Evolutionary conservation across 2,888 invertebrate genomes (phyloP), one percentile per base, ranked within the genome.

Genomic region (Cenopis cana): DNA sequence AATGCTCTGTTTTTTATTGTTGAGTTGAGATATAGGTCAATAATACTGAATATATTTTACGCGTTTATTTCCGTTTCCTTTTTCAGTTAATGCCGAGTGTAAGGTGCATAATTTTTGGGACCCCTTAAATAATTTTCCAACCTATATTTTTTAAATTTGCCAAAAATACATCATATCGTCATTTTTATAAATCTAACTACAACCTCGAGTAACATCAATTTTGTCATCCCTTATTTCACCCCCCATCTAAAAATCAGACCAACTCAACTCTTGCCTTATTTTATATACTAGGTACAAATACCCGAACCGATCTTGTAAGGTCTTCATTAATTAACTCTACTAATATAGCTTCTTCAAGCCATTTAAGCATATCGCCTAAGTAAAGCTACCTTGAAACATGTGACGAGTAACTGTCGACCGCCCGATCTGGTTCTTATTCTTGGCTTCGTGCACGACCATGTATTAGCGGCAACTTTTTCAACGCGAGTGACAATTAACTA

Each of bases 401-500:
- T 72, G 29, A 76, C 52, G 33, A 57, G 41, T 72, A 75, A 74
- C 75, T 67, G 75, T 75, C 73, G 70, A 71, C 70, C 24, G 46
- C 29, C n/a, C 62, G 29, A 70, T 70, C 73, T n/a, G 57, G 73
- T 74, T 66, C 59, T 59, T 69, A 55, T 56, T 33, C 59, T 52
- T 20, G 24, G 14, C 18, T 72, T 56, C 68, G 18, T 41, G 41
- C 60, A 50, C 17, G 18, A 17, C 52, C 60, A 24, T 20, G 61
- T 67, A 50, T 65, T 59, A 67, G 59, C 29, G 38, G 38, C 65
- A 55, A 64, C 64, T 76, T 80, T 76, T 80, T 81, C 79, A 78
- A 77, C 69, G 74, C 77, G 77, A 76, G 73, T 71, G 75, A 82
- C 81, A 86, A 85, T 86, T 86, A 86, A 80, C 78, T 60, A 74